phyloP scores from a whole-genome alignment of 1,140 invertebrate species.

The Saccostrea cuccullata region DNA sequence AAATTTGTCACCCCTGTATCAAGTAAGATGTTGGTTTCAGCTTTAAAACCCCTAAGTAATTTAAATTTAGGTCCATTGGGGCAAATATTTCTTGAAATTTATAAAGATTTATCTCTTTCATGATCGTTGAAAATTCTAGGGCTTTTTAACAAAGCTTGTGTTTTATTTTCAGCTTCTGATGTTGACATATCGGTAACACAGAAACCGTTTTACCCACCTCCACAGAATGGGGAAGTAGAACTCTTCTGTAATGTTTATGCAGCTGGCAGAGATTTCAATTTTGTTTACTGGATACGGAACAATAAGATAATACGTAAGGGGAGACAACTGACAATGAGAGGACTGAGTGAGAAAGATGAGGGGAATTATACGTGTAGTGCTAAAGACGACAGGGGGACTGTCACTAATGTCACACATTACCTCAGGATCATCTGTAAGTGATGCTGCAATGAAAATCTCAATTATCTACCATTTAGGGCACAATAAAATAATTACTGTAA shows the following conservation, averaged over 20 bases:
- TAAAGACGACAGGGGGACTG: background rate
- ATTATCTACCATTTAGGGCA: too few species aligned
- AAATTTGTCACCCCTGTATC: background rate
- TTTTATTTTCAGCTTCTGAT: slow-evolving; percentile 12
- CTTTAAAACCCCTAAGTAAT: too few species aligned
- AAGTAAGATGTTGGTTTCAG: background rate
- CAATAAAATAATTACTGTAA: too few species aligned
- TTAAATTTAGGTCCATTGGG: too few species aligned
- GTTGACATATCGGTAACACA: slow-evolving; percentile 36
- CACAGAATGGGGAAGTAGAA: slow-evolving; percentile 14
- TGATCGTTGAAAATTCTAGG: too few species aligned
- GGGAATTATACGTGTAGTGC: slow-evolving; percentile 51
- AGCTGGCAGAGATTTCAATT: background rate
- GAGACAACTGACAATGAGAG: background rate
- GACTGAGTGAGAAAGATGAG: background rate
- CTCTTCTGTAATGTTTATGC: slow-evolving; percentile 40
- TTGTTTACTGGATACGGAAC: slow-evolving; percentile 48
- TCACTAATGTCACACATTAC: slow-evolving; percentile 6
- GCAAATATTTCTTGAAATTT: too few species aligned
- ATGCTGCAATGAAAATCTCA: too few species aligned
- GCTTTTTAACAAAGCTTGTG: too few species aligned
- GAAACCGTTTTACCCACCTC: background rate
- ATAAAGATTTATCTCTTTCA: too few species aligned
- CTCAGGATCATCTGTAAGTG: slow-evolving; percentile 53
- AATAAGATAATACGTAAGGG: background rate